These are phyloP conservation scores for Diplodus puntazzo DNA, from an alignment of 2,797 vertebrate species.

Conservation along the genomic window DNA sequence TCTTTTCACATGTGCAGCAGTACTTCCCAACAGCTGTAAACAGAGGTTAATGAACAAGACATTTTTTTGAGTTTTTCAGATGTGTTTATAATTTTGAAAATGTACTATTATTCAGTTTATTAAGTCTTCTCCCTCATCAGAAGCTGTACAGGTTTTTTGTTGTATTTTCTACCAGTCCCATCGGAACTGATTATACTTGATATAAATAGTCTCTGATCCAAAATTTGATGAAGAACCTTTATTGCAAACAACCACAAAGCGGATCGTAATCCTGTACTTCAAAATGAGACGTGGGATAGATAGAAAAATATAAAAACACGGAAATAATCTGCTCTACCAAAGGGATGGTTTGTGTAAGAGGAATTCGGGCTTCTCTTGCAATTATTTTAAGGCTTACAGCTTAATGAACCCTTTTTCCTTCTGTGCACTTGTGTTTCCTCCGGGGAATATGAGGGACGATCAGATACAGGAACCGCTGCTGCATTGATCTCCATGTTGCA, in stretches of 20 bases:
- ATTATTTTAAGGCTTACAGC: constrained; percentile 26
- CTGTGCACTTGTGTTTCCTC: constrained; percentile 14
- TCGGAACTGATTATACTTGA: constrained; percentile 3
- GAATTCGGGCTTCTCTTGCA: constrained; percentile 16
- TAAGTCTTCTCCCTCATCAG: neutral
- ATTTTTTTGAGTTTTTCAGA: no score
- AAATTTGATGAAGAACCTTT: constrained; percentile 32
- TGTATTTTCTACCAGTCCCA: constrained; percentile 12
- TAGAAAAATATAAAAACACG: constrained; percentile 16
- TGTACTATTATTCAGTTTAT: neutral
- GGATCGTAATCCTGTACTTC: constrained; percentile 16
- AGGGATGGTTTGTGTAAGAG: constrained; percentile 1
- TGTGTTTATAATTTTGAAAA: neutral
- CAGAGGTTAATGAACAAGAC: no score
- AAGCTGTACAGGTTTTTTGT: neutral
- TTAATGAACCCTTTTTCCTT: neutral
- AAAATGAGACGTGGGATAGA: constrained; percentile 29
- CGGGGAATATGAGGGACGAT: constrained; percentile 13
- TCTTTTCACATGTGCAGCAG: no score
- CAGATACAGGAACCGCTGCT: constrained; percentile 21
- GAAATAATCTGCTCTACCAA: constrained; percentile 17
- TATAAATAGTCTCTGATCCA: constrained; percentile 27
- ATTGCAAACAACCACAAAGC: constrained; percentile 32
- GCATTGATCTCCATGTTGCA: constrained; percentile 32
- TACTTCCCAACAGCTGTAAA: neutral